Evolutionary conservation across 2,797 vertebrate genomes (phyloP).

Genomic region (Brachyrhaphis roseni): DNA sequence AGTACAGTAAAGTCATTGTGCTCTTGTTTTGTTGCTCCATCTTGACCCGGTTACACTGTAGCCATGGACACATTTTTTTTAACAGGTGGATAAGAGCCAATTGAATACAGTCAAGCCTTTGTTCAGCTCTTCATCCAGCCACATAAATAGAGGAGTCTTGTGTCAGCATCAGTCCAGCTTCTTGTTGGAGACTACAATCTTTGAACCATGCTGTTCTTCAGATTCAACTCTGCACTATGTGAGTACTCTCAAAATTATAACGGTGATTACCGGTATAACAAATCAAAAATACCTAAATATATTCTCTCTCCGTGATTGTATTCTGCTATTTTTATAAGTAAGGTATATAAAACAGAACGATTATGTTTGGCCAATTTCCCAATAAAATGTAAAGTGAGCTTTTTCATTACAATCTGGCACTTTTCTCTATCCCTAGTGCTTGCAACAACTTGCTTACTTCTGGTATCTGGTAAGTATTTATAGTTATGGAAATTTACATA

Average conservation of each 20-base stretch:
- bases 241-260: slow-evolving; percentile 22
- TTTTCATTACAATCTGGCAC: not conserved
- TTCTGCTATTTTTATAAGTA: not conserved
- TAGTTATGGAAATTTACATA: not conserved
- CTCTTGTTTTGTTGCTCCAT: not conserved
- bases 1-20: not conserved
- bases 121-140: not conserved
- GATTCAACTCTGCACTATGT: slow-evolving; percentile 28
- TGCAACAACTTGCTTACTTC: slow-evolving; percentile 19
- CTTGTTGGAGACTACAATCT: not conserved
- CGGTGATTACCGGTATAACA: not conserved
- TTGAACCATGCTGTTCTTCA: slow-evolving; percentile 29
- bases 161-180: not conserved
- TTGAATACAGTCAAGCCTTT: not conserved
- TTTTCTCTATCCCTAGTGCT: slow-evolving; percentile 39
- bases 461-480: slow-evolving; percentile 42
- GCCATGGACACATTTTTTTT: not conserved
- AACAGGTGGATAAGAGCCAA: not conserved
- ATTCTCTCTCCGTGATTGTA: not conserved
- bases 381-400: not conserved
- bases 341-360: not conserved
- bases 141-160: slow-evolving; percentile 7
- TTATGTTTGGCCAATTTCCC: not conserved
- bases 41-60: not conserved
- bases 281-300: not conserved